These are phyloP conservation scores for Agriotes lineatus DNA, from an alignment of 2,888 invertebrate genomes.

Conservation along the genomic window DNA sequence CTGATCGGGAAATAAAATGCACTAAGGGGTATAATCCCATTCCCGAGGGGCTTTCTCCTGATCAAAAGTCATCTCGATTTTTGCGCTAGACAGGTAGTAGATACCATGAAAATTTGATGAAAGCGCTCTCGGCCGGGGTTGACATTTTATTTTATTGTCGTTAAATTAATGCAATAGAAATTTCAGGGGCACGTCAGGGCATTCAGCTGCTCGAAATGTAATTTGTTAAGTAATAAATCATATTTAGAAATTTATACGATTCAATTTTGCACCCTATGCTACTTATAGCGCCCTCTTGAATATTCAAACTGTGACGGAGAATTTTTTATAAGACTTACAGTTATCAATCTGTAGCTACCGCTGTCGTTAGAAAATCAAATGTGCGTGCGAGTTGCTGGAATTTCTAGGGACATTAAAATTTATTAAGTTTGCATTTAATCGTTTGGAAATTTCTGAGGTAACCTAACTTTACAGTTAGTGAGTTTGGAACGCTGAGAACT, in stretches of 20 bases:
- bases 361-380: too few relatives aligned
- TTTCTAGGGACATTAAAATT: not conserved
- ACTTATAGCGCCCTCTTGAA: slow-evolving; percentile 8
- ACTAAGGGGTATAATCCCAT: slow-evolving; percentile 51
- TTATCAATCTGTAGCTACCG: too few relatives aligned
- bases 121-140: slow-evolving; percentile 25
- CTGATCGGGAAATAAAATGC: slow-evolving; percentile 52
- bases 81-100: slow-evolving; percentile 41
- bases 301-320: too few relatives aligned
- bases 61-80: slow-evolving; percentile 49
- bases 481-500: too few relatives aligned
- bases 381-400: not conserved
- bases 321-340: too few relatives aligned
- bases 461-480: too few relatives aligned
- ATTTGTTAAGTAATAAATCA: slow-evolving; percentile 46
- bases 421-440: slow-evolving; percentile 14
- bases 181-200: slow-evolving; percentile 16
- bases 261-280: slow-evolving; percentile 30
- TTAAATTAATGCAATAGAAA: slow-evolving; percentile 39
- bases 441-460: slow-evolving; percentile 21
- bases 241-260: slow-evolving; percentile 42
- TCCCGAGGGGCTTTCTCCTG: slow-evolving; percentile 45
- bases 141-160: slow-evolving; percentile 42
- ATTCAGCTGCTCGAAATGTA: slow-evolving; percentile 31
- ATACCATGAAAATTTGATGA: slow-evolving; percentile 42